Percentiles rank a stretch among this genome's conserved stretches.
phyloP scores from a whole-genome alignment of 2,113 vertebrate genomes.

The Aphyosemion australe region DNA sequence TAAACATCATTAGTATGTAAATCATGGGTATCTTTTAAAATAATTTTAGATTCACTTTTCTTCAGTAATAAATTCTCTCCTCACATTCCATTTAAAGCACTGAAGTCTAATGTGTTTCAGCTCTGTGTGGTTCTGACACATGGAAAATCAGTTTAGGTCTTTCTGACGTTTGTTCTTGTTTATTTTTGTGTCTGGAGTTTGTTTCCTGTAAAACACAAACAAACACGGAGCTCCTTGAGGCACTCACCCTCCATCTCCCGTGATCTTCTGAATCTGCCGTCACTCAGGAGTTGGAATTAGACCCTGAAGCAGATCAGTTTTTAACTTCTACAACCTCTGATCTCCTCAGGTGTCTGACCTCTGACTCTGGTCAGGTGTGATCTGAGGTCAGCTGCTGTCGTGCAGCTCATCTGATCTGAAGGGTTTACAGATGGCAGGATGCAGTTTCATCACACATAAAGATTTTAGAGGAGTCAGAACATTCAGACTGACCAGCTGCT shows the following conservation, averaged over 20 bases:
- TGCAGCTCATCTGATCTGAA: constrained; percentile 15
- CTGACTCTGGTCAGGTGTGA: constrained; percentile 3
- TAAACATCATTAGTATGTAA: too few species aligned
- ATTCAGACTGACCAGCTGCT: not conserved
- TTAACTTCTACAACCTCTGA: constrained; percentile 12
- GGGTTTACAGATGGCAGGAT: constrained; percentile 2
- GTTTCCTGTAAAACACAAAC: not conserved
- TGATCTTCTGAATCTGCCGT: not conserved
- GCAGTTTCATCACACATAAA: too few species aligned
- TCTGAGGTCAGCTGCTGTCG: not conserved
- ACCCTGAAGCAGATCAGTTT: constrained; percentile 22
- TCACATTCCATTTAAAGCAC: too few species aligned
- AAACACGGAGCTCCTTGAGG: not conserved
- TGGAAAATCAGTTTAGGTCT: not conserved
- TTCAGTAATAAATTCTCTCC: too few species aligned
- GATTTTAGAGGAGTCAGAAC: too few species aligned
- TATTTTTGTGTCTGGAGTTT: not conserved
- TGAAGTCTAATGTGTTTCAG: not conserved
- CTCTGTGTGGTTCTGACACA: not conserved
- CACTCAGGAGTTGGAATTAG: constrained; percentile 21
- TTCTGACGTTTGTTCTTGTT: not conserved
- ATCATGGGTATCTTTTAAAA: too few species aligned
- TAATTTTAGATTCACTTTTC: too few species aligned
- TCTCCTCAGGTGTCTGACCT: not conserved
- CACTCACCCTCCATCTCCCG: constrained; percentile 12